phyloP scores from a whole-genome alignment of 2,113 vertebrate genomes.

The Leucopternis melanops region DNA sequence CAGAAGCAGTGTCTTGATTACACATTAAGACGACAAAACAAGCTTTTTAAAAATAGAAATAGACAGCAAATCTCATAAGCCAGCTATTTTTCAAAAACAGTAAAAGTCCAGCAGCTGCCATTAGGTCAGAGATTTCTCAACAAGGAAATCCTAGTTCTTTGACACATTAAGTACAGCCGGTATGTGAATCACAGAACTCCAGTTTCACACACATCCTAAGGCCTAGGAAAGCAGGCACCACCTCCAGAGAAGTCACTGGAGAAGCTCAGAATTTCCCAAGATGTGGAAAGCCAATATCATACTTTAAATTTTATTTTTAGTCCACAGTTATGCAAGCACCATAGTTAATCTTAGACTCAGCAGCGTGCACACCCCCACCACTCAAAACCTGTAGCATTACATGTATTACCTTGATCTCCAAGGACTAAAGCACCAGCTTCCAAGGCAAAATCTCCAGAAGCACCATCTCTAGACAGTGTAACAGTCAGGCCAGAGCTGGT shows the following conservation, averaged over 20 bases:
- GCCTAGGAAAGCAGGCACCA: neutral
- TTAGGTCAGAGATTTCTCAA: neutral
- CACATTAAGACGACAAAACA: neutral
- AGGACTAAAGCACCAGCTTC: constrained; percentile 96
- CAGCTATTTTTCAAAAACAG: neutral
- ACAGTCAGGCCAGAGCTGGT: constrained; percentile 93
- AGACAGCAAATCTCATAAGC: neutral
- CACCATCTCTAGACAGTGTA: constrained; percentile 86
- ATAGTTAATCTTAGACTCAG: neutral
- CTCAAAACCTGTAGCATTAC: neutral
- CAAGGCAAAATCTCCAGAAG: constrained; percentile 91
- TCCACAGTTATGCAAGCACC: neutral
- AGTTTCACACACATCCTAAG: neutral
- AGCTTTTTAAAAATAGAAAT: neutral
- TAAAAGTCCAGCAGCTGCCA: neutral
- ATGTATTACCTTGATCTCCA: constrained; percentile 88
- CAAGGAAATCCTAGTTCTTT: neutral
- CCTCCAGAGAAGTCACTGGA: neutral
- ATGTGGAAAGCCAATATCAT: neutral
- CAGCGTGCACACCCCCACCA: neutral
- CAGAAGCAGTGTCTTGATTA: neutral
- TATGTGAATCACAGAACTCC: neutral
- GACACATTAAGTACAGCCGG: neutral
- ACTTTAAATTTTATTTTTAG: neutral
- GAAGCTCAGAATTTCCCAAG: neutral